Evolutionary conservation across 2,113 vertebrate species (phyloP).

Genomic region (Rousettus leschenaultii): DNA sequence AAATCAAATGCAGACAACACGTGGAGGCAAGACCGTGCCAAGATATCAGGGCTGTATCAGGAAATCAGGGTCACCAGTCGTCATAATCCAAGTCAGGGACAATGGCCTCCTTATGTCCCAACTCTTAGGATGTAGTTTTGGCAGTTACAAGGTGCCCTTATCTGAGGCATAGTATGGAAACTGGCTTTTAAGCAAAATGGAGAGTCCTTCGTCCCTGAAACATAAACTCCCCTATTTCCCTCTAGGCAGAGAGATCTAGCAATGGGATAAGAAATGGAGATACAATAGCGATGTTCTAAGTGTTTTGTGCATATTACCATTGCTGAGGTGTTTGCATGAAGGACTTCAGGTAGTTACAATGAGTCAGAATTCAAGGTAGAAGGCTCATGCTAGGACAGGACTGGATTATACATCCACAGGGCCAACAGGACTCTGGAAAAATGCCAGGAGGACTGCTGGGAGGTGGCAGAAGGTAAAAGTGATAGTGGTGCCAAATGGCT

Average conservation of each 20-base stretch:
- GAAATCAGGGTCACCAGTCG: not conserved
- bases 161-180: not conserved
- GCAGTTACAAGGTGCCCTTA: not conserved
- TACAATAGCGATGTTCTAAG: not conserved
- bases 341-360: not conserved
- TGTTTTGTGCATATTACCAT: not conserved
- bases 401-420: not conserved
- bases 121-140: not conserved
- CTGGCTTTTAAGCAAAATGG: not conserved
- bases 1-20: constrained; percentile 7
- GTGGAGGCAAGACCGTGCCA: not conserved
- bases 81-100: not conserved
- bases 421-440: not conserved
- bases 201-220: not conserved
- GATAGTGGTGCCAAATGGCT: not conserved
- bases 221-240: not conserved
- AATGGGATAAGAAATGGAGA: not conserved
- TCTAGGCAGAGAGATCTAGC: not conserved
- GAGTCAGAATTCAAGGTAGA: not conserved
- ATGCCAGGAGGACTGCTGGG: not conserved
- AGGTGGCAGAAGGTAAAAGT: accelerated
- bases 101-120: not conserved
- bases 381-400: not conserved
- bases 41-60: not conserved
- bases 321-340: not conserved